A percentile compares a stretch with the other conserved stretches of the same genome.
phyloP scores from a whole-genome alignment of 2,113 vertebrate genomes.

The Monarcha castaneiventris region DNA sequence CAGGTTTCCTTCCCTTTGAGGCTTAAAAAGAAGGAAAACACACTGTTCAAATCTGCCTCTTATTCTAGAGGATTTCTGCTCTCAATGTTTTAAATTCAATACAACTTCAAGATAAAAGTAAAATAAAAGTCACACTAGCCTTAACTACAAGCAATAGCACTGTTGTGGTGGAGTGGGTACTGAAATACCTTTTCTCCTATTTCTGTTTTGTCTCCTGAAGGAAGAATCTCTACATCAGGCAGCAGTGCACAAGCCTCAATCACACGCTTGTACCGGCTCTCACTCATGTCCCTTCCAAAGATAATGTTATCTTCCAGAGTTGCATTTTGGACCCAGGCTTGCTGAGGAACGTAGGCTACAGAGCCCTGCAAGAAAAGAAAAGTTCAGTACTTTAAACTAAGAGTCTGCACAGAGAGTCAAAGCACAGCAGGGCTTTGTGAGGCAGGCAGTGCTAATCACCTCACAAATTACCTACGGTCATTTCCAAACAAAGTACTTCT shows the following conservation, averaged over 20 bases:
- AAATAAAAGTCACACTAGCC: not conserved
- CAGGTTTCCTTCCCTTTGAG: not conserved
- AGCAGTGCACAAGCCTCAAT: slow-evolving; percentile 87
- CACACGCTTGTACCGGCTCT: slow-evolving; percentile 79
- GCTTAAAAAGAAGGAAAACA: not conserved
- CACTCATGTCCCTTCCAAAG: slow-evolving; percentile 82
- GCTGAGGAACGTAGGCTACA: slow-evolving; percentile 91
- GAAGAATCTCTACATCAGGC: slow-evolving; percentile 89
- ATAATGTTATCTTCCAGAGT: slow-evolving; percentile 87
- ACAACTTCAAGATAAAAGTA: not conserved
- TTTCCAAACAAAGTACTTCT: not conserved
- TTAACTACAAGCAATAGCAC: not conserved
- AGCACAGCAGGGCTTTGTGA: not conserved
- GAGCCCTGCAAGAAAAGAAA: slow-evolving; percentile 77
- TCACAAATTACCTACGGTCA: not conserved
- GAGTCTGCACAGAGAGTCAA: not conserved
- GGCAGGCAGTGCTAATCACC: not conserved
- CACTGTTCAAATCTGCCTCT: not conserved
- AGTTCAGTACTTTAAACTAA: not conserved
- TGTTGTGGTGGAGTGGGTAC: not conserved
- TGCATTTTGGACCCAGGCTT: slow-evolving; percentile 96
- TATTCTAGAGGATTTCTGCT: not conserved
- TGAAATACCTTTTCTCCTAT: slow-evolving; percentile 92
- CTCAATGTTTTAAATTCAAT: not conserved
- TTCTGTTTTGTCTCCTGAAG: slow-evolving; percentile 87